Conservation (phyloP, 2,113 vertebrate genomes). For the Epinephelus lanceolatus region DNA sequence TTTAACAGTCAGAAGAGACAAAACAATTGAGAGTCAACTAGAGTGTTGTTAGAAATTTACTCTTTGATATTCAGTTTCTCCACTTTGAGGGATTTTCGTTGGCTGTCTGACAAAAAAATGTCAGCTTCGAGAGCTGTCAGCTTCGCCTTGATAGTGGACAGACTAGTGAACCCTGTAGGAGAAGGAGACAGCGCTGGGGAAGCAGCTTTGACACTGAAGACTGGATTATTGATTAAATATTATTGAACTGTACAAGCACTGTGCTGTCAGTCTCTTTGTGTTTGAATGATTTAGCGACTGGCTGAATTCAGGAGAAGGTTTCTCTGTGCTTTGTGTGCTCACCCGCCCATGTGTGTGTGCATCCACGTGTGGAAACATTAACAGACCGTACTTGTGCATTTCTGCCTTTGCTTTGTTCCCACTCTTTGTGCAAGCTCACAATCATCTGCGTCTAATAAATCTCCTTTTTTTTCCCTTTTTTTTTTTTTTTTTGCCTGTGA, state of each 20-base stretch:
- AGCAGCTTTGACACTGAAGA: conserved; percentile 59
- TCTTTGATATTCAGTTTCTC: conserved; percentile 67
- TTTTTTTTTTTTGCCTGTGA: conserved; percentile 23
- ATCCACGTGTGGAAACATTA: conserved; percentile 57
- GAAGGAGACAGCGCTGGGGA: conserved; percentile 33
- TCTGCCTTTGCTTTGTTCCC: conserved; percentile 56
- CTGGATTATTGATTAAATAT: conserved; percentile 73
- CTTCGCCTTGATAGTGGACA: conserved; percentile 24
- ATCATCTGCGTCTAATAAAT: conserved; percentile 47
- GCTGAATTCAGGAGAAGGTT: conserved; percentile 49
- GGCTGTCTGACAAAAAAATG: conserved; percentile 50
- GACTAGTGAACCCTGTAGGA: conserved; percentile 46
- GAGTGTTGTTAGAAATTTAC: conserved; percentile 63
- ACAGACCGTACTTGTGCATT: conserved; percentile 31
- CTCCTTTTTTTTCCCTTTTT: conserved; percentile 2
- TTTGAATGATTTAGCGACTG: conserved; percentile 66
- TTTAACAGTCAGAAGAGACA: conserved; percentile 70
- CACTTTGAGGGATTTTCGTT: conserved; percentile 57
- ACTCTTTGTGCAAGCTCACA: conserved; percentile 55
- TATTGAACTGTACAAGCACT: conserved; percentile 68
- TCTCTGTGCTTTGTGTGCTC: conserved; percentile 45
- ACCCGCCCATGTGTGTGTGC: conserved; percentile 41
- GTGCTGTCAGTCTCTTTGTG: conserved; percentile 69
- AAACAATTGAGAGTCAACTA: conserved; percentile 69
- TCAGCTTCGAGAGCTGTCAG: conserved; percentile 47